phyloP scores from a whole-genome alignment of 2,113 vertebrate species.

The Peromyscus polionotus region DNA sequence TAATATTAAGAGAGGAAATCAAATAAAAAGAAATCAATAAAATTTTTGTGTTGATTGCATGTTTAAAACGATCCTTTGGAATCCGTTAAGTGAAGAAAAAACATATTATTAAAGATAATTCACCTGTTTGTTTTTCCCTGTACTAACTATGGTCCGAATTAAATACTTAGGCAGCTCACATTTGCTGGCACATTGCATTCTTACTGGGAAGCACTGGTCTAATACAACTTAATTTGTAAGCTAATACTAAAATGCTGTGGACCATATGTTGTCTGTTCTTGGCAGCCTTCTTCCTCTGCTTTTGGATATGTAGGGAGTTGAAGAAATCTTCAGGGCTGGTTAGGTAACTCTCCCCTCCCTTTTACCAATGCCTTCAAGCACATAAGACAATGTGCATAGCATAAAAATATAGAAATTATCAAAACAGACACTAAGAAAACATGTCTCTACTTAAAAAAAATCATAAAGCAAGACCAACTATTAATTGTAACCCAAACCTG shows the following conservation, averaged over 20 bases:
- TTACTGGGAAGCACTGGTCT: neutral
- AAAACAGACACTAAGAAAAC: conserved; percentile 16
- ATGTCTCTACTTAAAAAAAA: neutral
- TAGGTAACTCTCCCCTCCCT: neutral
- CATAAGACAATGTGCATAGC: neutral
- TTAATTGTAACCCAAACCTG: neutral
- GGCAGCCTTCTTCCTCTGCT: neutral
- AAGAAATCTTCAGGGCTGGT: conserved; percentile 14
- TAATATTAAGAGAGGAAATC: neutral
- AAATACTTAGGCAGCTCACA: neutral
- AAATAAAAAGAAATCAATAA: neutral
- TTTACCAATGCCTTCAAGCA: conserved; percentile 36
- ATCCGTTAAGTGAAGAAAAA: neutral
- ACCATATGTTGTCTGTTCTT: neutral
- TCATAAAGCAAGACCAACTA: neutral
- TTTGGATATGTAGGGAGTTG: neutral
- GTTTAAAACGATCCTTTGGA: conserved; percentile 19
- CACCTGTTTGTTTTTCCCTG: conserved; percentile 33
- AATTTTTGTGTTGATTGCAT: neutral
- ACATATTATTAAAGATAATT: conserved; percentile 33
- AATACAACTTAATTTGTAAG: neutral
- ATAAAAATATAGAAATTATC: neutral
- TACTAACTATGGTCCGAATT: neutral
- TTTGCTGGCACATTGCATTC: neutral
- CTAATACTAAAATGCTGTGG: conserved; percentile 13